Conservation (phyloP, 1,140 invertebrate species). For the Pachyrhynchus sulphureomaculatus region DNA sequence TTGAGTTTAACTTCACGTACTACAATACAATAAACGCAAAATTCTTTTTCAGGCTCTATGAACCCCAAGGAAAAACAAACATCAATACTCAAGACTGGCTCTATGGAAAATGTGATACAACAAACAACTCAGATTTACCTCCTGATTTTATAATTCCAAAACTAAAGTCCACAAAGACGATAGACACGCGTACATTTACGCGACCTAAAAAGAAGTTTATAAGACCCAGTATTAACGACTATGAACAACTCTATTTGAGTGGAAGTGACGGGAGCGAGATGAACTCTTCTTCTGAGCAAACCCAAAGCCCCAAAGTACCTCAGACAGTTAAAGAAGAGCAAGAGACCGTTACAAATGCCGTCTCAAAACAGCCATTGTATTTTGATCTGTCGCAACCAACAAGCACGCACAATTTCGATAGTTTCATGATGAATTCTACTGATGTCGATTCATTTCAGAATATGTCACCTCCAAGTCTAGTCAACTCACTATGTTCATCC, state of each 20-base stretch:
- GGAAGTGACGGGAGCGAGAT: constrained; percentile 25
- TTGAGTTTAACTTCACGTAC: too few species aligned
- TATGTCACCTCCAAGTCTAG: constrained; percentile 50
- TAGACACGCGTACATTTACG: constrained; percentile 56
- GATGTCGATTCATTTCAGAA: constrained; percentile 48
- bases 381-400: constrained; percentile 48
- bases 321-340: constrained; percentile 21
- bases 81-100: constrained; percentile 9
- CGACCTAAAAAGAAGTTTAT: constrained; percentile 52
- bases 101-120: neutral
- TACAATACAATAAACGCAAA: too few species aligned
- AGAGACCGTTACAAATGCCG: neutral
- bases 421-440: constrained; percentile 32
- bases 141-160: constrained; percentile 7
- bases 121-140: neutral
- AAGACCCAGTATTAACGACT: constrained; percentile 51
- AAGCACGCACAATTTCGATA: constrained; percentile 45
- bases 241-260: constrained; percentile 44
- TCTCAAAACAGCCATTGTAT: constrained; percentile 29
- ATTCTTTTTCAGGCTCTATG: constrained; percentile 31
- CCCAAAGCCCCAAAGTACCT: neutral
- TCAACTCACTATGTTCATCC: constrained; percentile 50
- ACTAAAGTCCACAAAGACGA: constrained; percentile 42
- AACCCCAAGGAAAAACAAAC: neutral
- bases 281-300: constrained; percentile 9